Conservation (phyloP, 2,113 vertebrate genomes). For the Formicarius rufipectus region DNA sequence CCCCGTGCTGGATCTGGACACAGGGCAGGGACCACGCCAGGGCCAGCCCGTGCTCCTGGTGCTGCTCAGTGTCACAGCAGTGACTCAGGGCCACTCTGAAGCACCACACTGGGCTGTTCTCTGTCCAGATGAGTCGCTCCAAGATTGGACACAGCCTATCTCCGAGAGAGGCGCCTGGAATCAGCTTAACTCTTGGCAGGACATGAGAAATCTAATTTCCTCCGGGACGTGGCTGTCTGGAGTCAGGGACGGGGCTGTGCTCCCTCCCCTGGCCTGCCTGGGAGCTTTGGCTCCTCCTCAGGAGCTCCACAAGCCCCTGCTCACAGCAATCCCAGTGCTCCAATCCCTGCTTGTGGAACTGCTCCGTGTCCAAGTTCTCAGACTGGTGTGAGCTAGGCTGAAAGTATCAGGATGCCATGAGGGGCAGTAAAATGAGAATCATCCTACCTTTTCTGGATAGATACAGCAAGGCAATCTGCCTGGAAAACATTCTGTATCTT, state of each 20-base stretch:
- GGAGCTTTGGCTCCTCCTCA: neutral
- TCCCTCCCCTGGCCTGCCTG: neutral
- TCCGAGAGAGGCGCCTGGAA: neutral
- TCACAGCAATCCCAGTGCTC: neutral
- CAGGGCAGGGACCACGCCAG: neutral
- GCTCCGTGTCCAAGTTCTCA: neutral
- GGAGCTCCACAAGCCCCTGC: neutral
- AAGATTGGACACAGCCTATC: neutral
- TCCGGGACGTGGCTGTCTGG: neutral
- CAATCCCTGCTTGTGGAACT: neutral
- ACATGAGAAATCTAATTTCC: slow-evolving; percentile 41
- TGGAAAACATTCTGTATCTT: neutral
- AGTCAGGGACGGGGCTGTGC: neutral
- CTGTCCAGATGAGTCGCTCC: neutral
- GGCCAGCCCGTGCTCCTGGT: fast-evolving
- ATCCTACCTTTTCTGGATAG: neutral
- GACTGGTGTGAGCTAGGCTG: neutral
- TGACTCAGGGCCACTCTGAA: slow-evolving; percentile 51
- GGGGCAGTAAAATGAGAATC: neutral
- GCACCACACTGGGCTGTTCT: slow-evolving; percentile 8
- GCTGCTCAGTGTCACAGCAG: neutral
- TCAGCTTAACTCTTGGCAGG: slow-evolving; percentile 49
- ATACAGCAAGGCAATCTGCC: neutral
- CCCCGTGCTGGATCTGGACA: fast-evolving
- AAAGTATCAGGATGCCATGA: neutral